Conservation (phyloP, 2,888 invertebrate species). For the Strigamia crassipes region DNA sequence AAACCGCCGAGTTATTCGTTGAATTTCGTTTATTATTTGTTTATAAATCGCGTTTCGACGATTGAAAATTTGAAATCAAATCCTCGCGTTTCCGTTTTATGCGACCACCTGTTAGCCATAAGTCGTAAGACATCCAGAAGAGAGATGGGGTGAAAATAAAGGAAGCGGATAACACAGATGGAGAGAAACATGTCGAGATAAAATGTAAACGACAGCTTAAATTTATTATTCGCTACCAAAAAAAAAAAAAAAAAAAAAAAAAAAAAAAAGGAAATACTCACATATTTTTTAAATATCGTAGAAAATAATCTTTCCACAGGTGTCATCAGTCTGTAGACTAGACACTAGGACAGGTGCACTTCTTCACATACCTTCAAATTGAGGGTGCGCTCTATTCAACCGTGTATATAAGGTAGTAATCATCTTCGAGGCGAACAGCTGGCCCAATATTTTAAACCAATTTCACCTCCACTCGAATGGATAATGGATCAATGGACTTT, state of each 20-base stretch:
- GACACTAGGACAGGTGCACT: conserved; percentile 26
- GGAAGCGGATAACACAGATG: conserved; percentile 35
- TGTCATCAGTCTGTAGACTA: conserved; percentile 25
- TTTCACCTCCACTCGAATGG: conserved; percentile 7
- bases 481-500: neutral
- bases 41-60: neutral
- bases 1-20: too few relatives aligned
- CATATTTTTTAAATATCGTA: neutral
- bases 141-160: neutral
- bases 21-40: too few relatives aligned
- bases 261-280: neutral
- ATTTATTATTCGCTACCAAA: neutral
- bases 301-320: conserved; percentile 7
- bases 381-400: conserved; percentile 24
- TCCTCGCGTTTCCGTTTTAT: neutral
- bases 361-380: conserved; percentile 15
- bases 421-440: conserved; percentile 22
- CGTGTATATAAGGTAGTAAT: conserved; percentile 31
- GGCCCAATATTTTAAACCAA: conserved; percentile 29
- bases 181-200: neutral
- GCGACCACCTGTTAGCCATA: conserved; percentile 25
- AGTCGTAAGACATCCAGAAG: conserved; percentile 13
- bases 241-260: too few relatives aligned
- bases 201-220: neutral
- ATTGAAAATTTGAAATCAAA: neutral